phyloP scores from a whole-genome alignment of 2,113 vertebrate genomes.

The Corythaixoides concolor region DNA sequence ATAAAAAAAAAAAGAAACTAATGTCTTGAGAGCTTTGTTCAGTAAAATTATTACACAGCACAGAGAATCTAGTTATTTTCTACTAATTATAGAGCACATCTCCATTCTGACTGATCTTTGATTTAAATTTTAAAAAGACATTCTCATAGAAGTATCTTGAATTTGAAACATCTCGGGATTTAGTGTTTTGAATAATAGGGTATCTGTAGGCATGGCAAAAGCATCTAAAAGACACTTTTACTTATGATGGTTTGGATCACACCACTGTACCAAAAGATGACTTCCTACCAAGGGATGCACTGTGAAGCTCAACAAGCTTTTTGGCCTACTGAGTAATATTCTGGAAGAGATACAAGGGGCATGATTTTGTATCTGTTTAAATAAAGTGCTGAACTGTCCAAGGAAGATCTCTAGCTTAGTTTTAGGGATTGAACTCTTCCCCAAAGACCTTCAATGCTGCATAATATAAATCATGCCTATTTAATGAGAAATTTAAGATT shows the following conservation, averaged over 20 bases:
- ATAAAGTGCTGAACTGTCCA: background rate
- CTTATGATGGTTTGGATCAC: background rate
- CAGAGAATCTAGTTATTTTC: background rate
- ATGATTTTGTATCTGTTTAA: fast-evolving
- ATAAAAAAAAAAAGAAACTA: constrained; percentile 43
- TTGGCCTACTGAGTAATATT: background rate
- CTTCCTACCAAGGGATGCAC: background rate
- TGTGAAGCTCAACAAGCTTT: background rate
- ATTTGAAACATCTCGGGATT: background rate
- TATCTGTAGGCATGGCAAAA: background rate
- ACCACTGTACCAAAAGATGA: background rate
- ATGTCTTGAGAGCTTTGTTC: constrained; percentile 40
- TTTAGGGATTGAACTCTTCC: background rate
- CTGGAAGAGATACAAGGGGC: background rate
- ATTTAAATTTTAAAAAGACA: background rate
- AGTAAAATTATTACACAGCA: constrained; percentile 30
- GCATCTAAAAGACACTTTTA: background rate
- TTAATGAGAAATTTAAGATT: background rate
- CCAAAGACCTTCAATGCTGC: background rate
- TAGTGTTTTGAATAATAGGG: background rate
- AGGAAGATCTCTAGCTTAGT: background rate
- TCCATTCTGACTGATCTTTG: background rate
- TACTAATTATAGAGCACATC: background rate
- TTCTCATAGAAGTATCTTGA: background rate
- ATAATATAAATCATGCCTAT: background rate